Evolutionary conservation across 2,888 invertebrate genomes (phyloP).

Genomic region (Podabrus alpinus): DNA sequence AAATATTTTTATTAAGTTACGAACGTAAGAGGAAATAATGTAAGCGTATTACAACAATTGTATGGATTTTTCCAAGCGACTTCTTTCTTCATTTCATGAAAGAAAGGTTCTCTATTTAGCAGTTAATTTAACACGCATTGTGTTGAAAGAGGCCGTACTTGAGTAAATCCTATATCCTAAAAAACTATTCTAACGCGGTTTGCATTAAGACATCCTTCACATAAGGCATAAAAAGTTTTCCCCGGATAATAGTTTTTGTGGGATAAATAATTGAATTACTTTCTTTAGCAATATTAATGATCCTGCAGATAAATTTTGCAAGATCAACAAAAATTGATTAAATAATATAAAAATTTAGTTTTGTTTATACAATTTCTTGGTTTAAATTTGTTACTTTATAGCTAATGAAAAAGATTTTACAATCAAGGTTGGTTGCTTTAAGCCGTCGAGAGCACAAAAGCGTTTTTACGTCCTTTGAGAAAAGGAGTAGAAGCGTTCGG

Average conservation of each 20-base stretch:
- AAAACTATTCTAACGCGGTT: background rate
- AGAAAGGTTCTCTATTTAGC: background rate
- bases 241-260: background rate
- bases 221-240: background rate
- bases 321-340: background rate
- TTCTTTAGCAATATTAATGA: background rate
- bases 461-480: background rate
- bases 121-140: background rate
- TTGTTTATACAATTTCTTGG: background rate
- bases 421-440: background rate
- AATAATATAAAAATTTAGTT: background rate
- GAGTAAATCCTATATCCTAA: background rate
- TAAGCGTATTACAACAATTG: background rate
- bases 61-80: background rate
- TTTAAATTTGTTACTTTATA: background rate
- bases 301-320: background rate
- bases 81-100: background rate
- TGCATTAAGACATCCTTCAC: background rate
- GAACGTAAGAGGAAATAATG: background rate
- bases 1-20: background rate
- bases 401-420: background rate
- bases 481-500: background rate
- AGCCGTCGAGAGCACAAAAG: background rate
- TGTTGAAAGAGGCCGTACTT: background rate
- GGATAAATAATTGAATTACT: background rate